phyloP scores from a whole-genome alignment of 2,113 vertebrate genomes.

The Lucifuga dentata region DNA sequence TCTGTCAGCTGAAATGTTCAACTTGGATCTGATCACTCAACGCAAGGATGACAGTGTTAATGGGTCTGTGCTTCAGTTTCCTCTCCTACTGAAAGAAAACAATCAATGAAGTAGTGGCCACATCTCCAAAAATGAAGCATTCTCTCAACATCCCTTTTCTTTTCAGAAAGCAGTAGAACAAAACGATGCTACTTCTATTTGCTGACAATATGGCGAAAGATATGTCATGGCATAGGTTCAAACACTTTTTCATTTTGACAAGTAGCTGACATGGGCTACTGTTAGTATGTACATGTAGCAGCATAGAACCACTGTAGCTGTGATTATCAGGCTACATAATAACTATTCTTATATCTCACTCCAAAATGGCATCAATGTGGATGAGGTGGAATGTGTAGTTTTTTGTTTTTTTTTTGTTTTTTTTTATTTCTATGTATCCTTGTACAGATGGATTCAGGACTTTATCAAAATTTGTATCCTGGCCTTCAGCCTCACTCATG shows the following conservation, averaged over 20 bases:
- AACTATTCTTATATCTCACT: slow-evolving; percentile 41
- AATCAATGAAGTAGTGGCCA: slow-evolving; percentile 28
- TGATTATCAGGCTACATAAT: slow-evolving; percentile 62
- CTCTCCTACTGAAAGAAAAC: slow-evolving; percentile 34
- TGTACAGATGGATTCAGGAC: slow-evolving; percentile 40
- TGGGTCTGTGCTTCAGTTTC: slow-evolving; percentile 41
- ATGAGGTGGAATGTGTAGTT: slow-evolving; percentile 75
- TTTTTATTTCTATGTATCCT: slow-evolving; percentile 39
- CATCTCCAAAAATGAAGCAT: slow-evolving; percentile 8
- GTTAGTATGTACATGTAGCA: slow-evolving; percentile 77
- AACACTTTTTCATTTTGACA: slow-evolving; percentile 62
- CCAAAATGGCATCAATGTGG: slow-evolving; percentile 56
- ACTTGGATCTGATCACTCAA: neutral
- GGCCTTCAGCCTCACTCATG: neutral
- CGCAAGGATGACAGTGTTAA: slow-evolving; percentile 12
- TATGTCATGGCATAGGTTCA: slow-evolving; percentile 65
- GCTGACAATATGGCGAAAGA: slow-evolving; percentile 60
- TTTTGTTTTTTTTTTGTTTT: slow-evolving; percentile 44
- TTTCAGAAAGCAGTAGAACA: slow-evolving; percentile 50
- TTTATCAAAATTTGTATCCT: neutral
- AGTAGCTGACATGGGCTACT: slow-evolving; percentile 59
- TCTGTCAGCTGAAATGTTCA: slow-evolving; percentile 21
- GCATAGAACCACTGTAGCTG: slow-evolving; percentile 67
- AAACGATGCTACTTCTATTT: slow-evolving; percentile 62
- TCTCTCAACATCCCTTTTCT: slow-evolving; percentile 47